These are phyloP conservation scores for Lepidocolaptes lacrymiger DNA, from an alignment of 2,797 vertebrate genomes.

Conservation along the genomic window DNA sequence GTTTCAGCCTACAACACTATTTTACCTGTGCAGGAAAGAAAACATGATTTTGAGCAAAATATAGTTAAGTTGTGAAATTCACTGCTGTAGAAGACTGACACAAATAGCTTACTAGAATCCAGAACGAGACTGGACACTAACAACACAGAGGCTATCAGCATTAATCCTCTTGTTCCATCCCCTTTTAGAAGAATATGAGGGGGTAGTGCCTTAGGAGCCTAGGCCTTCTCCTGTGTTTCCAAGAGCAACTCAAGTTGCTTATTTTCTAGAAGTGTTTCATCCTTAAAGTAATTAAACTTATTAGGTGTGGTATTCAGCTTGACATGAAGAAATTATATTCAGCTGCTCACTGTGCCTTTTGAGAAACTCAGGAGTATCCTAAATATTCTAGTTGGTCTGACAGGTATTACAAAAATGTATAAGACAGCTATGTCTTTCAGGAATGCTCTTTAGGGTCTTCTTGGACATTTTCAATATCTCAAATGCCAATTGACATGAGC, in stretches of 20 bases:
- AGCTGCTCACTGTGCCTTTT: neutral
- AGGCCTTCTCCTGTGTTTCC: neutral
- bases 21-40: neutral
- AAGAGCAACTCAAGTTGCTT: neutral
- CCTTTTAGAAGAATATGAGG: neutral
- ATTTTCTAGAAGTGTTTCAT: neutral
- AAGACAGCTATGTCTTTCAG: neutral
- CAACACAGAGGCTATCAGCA: neutral
- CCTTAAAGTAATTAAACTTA: neutral
- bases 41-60: neutral
- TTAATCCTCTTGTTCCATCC: neutral
- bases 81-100: neutral
- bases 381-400: neutral
- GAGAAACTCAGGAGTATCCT: neutral
- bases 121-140: neutral
- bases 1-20: neutral
- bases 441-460: neutral
- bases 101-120: neutral
- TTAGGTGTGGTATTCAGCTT: neutral
- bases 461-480: neutral
- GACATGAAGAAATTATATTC: neutral
- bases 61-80: neutral
- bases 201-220: rapidly evolving
- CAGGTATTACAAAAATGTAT: neutral
- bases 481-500: neutral